Evolutionary conservation across 1,140 invertebrate genomes (phyloP).

Genomic region (Leptinotarsa texana): DNA sequence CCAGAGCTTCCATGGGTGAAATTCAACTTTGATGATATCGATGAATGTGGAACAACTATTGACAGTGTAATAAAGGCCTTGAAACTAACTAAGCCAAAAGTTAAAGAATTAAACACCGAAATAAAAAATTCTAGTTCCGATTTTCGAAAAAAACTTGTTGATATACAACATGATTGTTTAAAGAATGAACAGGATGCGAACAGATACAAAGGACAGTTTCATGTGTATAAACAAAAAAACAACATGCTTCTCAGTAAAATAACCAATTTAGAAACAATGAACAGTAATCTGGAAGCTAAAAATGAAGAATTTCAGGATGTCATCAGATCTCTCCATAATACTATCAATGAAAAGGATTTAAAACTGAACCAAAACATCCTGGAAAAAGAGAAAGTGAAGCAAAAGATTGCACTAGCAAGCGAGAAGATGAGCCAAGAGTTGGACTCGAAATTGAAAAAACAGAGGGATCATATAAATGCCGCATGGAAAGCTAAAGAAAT

Average conservation of each 20-base stretch:
- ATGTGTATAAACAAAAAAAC: constrained; percentile 64
- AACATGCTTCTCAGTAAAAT: constrained; percentile 63
- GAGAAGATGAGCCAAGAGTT: constrained; percentile 70
- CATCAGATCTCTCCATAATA: constrained; percentile 51
- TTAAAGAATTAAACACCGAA: constrained; percentile 35
- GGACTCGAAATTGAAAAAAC: constrained; percentile 67
- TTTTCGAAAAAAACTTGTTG: constrained; percentile 47
- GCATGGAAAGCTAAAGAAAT: constrained; percentile 59
- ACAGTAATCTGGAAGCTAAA: constrained; percentile 60
- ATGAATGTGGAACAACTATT: constrained; percentile 33
- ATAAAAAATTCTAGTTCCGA: constrained; percentile 38
- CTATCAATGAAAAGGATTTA: constrained; percentile 69
- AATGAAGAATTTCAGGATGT: constrained; percentile 46
- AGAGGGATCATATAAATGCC: constrained; percentile 67
- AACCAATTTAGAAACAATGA: constrained; percentile 60
- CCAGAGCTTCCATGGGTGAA: constrained; percentile 39
- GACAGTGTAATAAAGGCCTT: constrained; percentile 38
- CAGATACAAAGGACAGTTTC: constrained; percentile 43
- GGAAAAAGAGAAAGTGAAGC: constrained; percentile 76
- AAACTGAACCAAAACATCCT: constrained; percentile 71
- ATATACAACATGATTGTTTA: constrained; percentile 44
- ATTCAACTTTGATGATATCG: constrained; percentile 38
- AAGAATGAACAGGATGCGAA: constrained; percentile 45
- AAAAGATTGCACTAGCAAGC: constrained; percentile 71
- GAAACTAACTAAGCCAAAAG: constrained; percentile 31